Evolutionary conservation across 1,140 invertebrate genomes (phyloP), one percentile per base, ranked within the genome.

Genomic region (Euura saliciscinereae): DNA sequence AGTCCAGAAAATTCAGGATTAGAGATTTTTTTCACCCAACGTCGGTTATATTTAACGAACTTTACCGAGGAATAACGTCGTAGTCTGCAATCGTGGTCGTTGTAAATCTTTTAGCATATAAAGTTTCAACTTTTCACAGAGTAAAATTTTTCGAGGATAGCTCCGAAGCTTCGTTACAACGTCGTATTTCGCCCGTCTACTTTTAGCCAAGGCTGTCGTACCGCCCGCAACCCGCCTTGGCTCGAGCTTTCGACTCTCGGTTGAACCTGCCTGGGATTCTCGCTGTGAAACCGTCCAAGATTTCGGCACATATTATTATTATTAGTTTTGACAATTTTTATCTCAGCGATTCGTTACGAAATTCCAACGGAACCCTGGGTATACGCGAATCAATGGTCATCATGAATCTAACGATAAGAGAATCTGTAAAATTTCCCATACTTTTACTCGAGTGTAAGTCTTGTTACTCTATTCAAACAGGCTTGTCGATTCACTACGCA

Each of bases 401-500:
- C 0, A 28, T 28, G 28, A 28, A 28, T 28, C 28, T 28, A 28
- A 28, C 28, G 28, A 28, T 28, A 28, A 28, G 28, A 28, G 28
- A 28, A 28, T 28, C 28, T 28, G 28, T 28, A 28, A 28, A 28
- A 28, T 28, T 28, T 28, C 28, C 28, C 28, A 28, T 28, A 59
- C 3, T 59, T 59, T 59, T 59, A 59, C 51, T 59, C 2, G 8
- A 59, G 51, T 59, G 71, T 65, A 43, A 68, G 73, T 51, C 65
- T 73, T 42, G 46, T 73, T 66, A 69, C 44, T 28, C 64, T 66
- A 71, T 78, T 42, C 80, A 70, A 77, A 76, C 75, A 90, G 88
- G 80, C 87, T 90, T 73, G 79, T 86, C 75, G 87, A 89, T 74
- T 89, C 88, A 59, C 80, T 93, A 73, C 86, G 85, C 73, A 87